phyloP scores from a whole-genome alignment of 2,888 invertebrate species.

The Ochropacha duplaris region DNA sequence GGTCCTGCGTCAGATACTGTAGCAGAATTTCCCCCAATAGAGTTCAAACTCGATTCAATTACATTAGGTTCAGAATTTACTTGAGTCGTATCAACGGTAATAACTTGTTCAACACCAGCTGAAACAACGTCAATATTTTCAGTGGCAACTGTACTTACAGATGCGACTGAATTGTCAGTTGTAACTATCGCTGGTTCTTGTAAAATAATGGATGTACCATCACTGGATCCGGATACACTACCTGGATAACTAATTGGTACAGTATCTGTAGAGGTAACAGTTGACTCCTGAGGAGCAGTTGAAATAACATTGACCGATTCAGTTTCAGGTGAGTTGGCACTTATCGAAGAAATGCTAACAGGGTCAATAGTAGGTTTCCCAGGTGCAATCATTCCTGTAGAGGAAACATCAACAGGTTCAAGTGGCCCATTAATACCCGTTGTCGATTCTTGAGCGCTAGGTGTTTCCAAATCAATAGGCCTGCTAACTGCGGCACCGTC shows the following conservation, averaged over 20 bases:
- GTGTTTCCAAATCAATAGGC: not conserved
- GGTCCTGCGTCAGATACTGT: not conserved
- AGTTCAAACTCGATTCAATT: not conserved
- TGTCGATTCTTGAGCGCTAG: constrained; percentile 1
- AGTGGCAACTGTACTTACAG: not conserved
- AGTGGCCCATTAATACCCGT: not conserved
- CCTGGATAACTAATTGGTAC: not conserved
- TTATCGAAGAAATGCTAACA: not conserved
- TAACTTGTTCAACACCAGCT: not conserved
- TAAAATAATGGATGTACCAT: not conserved
- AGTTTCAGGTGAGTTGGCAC: not conserved
- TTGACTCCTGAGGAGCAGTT: not conserved
- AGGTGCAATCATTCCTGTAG: not conserved
- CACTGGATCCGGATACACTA: not conserved
- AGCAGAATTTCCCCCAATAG: not conserved
- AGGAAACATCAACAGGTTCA: not conserved
- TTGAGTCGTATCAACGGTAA: not conserved
- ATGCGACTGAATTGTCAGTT: not conserved
- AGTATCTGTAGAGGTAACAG: not conserved
- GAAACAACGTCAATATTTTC: not conserved
- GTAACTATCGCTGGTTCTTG: not conserved
- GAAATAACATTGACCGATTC: not conserved
- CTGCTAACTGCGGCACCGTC: not conserved
- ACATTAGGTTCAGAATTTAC: not conserved
- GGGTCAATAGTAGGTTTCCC: not conserved